phyloP scores from a whole-genome alignment of 2,797 vertebrate genomes.

The Coccyzus lansbergi region DNA sequence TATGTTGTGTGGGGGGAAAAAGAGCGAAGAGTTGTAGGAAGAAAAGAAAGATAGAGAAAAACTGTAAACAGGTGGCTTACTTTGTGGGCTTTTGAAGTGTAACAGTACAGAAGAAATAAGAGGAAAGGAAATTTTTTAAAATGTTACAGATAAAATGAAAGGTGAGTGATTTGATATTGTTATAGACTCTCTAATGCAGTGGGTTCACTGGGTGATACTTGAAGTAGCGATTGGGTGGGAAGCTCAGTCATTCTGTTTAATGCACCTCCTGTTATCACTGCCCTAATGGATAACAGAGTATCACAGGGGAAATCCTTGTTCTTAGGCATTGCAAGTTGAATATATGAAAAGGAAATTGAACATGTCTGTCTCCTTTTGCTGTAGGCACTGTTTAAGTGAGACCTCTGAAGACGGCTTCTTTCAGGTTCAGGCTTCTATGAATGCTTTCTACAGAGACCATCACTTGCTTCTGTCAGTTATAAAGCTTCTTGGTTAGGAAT shows the following conservation, averaged over 20 bases:
- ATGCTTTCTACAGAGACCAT: neutral
- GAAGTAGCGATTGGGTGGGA: neutral
- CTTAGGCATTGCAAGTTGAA: neutral
- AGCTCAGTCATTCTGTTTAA: neutral
- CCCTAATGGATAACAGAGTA: neutral
- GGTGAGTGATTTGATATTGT: neutral
- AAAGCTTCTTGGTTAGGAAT: constrained; percentile 5
- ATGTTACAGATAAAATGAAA: neutral
- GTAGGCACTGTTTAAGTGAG: neutral
- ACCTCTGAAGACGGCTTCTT: neutral
- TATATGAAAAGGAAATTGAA: neutral
- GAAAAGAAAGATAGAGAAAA: neutral
- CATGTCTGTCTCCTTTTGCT: neutral
- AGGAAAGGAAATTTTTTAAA: neutral
- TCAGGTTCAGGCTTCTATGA: neutral
- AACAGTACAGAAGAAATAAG: neutral
- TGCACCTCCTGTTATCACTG: neutral
- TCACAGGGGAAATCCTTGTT: neutral
- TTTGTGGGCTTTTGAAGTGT: neutral
- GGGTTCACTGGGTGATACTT: neutral
- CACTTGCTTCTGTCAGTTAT: constrained; percentile 6
- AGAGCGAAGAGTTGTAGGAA: neutral
- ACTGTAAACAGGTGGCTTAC: neutral
- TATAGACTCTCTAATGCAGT: neutral
- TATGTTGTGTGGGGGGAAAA: neutral